phyloP scores from a whole-genome alignment of 2,888 invertebrate species.

The Timema cristinae region DNA sequence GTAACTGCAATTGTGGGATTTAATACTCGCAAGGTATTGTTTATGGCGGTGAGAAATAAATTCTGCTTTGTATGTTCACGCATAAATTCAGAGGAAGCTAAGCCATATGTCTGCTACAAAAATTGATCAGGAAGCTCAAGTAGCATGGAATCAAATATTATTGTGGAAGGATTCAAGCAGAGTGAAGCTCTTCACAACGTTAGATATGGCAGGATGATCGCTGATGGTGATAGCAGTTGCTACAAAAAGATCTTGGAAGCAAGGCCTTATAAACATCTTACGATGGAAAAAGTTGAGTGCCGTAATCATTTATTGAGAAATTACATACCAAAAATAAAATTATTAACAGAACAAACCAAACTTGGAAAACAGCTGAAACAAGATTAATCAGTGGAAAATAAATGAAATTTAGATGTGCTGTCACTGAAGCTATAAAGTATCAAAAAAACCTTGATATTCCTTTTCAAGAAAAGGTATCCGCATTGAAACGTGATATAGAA shows the following conservation, averaged over 20 bases:
- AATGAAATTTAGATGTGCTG: slow-evolving; percentile 18
- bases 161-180: slow-evolving; percentile 27
- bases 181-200: slow-evolving; percentile 25
- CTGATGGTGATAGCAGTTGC: slow-evolving; percentile 3
- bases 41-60: background rate
- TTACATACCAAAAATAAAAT: slow-evolving; percentile 10
- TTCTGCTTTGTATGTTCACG: background rate
- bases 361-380: slow-evolving; percentile 2
- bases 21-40: background rate
- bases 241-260: slow-evolving; percentile 11
- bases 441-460: background rate
- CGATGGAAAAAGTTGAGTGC: slow-evolving; percentile 2
- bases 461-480: background rate
- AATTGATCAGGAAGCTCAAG: background rate
- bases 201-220: slow-evolving; percentile 22
- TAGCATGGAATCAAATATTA: slow-evolving; percentile 17
- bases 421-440: slow-evolving; percentile 20
- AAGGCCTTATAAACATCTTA: slow-evolving; percentile 7
- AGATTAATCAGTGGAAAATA: background rate
- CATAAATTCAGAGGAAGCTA: background rate
- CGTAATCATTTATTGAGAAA: slow-evolving; percentile 10
- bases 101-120: slow-evolving; percentile 1
- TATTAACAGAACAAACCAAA: slow-evolving; percentile 14
- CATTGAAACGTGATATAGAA: slow-evolving; percentile 12
- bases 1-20: background rate